A percentile compares a stretch with the other conserved stretches of the same genome.
phyloP scores from a whole-genome alignment of 2,113 vertebrate species.

The Callocephalon fimbriatum region DNA sequence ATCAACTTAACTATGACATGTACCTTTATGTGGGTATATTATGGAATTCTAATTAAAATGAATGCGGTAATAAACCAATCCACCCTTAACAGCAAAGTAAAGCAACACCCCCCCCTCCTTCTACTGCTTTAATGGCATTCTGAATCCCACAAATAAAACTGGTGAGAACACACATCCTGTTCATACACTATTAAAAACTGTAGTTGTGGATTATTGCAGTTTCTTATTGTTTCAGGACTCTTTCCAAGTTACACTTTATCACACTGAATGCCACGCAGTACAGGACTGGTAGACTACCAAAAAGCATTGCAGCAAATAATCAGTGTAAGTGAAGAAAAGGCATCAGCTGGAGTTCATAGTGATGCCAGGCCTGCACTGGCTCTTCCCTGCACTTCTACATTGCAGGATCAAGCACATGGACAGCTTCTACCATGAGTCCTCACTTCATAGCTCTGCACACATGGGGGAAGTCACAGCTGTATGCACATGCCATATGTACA shows the following conservation, averaged over 20 bases:
- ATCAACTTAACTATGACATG: constrained; percentile 45
- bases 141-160: constrained; percentile 69
- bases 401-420: not conserved
- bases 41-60: constrained; percentile 73
- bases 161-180: constrained; percentile 55
- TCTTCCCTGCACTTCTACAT: not conserved
- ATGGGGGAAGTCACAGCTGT: accelerated
- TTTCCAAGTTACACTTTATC: constrained; percentile 59
- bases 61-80: constrained; percentile 62
- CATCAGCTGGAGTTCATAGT: not conserved
- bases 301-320: not conserved
- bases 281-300: not conserved
- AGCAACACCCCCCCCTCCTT: not conserved
- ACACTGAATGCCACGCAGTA: not conserved
- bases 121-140: constrained; percentile 33
- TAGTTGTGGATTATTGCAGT: constrained; percentile 44
- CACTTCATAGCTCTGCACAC: not conserved
- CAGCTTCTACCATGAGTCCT: accelerated
- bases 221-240: constrained; percentile 57
- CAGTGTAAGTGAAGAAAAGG: not conserved
- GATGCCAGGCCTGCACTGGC: accelerated
- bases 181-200: constrained; percentile 14
- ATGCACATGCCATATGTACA: accelerated
- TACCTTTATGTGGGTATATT: constrained; percentile 69
- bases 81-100: constrained; percentile 32